phyloP scores from a whole-genome alignment of 2,888 invertebrate genomes.

The Dendrolimus houi region DNA sequence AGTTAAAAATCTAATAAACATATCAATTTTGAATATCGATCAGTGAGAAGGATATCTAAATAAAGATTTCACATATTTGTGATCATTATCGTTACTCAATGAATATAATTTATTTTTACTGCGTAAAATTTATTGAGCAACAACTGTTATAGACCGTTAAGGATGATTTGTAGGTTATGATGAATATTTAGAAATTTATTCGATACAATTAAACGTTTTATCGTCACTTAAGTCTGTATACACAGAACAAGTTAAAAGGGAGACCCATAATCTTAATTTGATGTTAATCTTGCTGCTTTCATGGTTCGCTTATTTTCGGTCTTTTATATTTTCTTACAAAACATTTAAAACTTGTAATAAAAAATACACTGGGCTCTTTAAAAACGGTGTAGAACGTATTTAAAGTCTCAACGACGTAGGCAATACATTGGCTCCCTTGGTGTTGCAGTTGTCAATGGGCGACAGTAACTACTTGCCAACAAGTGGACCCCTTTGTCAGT shows the following conservation, averaged over 20 bases:
- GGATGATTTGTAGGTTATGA: constrained; percentile 4
- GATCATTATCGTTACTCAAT: not conserved
- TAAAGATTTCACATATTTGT: not conserved
- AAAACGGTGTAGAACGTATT: too few relatives aligned
- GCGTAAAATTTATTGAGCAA: constrained; percentile 4
- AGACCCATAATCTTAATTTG: not conserved
- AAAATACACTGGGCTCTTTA: too few relatives aligned
- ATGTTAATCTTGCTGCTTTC: too few relatives aligned
- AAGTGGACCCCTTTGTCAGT: too few relatives aligned
- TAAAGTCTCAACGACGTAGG: too few relatives aligned
- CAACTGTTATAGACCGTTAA: constrained; percentile 5
- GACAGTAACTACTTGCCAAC: too few relatives aligned
- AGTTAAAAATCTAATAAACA: too few relatives aligned
- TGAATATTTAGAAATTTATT: constrained; percentile 4
- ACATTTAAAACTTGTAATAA: too few relatives aligned
- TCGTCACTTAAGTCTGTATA: not conserved
- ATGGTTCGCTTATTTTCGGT: too few relatives aligned
- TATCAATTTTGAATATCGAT: not conserved
- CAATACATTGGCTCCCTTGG: too few relatives aligned
- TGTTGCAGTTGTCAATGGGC: too few relatives aligned
- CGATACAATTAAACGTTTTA: constrained; percentile 6
- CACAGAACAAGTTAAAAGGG: not conserved
- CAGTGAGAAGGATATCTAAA: not conserved
- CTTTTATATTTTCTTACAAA: too few relatives aligned
- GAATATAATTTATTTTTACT: constrained; percentile 5